phyloP scores from a whole-genome alignment of 2,113 vertebrate genomes.

The Melierax canorus region DNA sequence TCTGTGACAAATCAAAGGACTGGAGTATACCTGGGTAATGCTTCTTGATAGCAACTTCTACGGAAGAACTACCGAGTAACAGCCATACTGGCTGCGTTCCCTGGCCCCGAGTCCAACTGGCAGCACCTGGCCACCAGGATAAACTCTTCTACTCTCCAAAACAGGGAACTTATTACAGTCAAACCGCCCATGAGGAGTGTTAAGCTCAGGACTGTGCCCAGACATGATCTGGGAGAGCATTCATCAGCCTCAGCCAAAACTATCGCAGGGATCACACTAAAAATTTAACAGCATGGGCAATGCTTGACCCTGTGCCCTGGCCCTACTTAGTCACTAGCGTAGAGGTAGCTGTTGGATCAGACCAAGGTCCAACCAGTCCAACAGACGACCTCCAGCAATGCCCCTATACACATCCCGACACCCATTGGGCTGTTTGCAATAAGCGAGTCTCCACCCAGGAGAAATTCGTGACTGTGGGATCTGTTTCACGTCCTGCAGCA shows the following conservation, averaged over 20 bases:
- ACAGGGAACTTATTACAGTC: background rate
- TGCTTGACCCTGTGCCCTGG: background rate
- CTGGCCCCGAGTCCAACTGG: background rate
- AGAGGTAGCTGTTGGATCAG: background rate
- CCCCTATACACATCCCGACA: background rate
- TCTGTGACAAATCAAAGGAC: background rate
- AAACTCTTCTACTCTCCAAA: background rate
- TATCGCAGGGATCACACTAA: background rate
- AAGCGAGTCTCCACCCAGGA: slow-evolving; percentile 26
- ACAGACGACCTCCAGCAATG: background rate
- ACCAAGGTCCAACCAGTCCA: background rate
- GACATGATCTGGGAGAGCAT: background rate
- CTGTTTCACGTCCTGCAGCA: background rate
- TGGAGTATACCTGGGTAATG: background rate
- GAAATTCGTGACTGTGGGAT: slow-evolving; percentile 19
- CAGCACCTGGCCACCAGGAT: background rate
- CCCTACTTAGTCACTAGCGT: background rate
- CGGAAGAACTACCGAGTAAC: background rate
- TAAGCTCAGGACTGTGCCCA: background rate
- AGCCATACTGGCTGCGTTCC: background rate
- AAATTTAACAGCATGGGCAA: background rate
- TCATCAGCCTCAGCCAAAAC: background rate
- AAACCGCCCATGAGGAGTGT: background rate
- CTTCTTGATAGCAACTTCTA: background rate
- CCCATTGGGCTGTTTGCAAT: background rate